Conservation (phyloP, 37 sponge, comb jelly and placozoan species). For the Halichondria panicea region DNA sequence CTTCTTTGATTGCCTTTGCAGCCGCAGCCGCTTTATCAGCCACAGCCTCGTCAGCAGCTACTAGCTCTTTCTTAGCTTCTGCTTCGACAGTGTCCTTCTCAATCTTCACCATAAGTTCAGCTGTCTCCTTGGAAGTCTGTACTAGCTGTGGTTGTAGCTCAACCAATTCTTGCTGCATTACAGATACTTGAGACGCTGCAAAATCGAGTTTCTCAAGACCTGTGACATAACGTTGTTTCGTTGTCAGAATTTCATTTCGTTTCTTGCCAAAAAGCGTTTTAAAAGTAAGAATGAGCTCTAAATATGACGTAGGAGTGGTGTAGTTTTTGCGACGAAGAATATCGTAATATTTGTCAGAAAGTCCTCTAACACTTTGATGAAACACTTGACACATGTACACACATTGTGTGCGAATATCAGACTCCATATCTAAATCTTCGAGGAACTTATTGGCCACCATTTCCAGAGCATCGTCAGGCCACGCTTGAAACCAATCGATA, state of each 20-base stretch:
- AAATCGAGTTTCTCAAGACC: slow-evolving; percentile 95
- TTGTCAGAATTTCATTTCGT: slow-evolving; percentile 71
- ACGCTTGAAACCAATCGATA: slow-evolving; percentile 99
- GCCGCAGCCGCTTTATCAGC: slow-evolving; percentile 95
- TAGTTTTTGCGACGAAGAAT: slow-evolving; percentile 93
- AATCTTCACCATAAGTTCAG: slow-evolving; percentile 93
- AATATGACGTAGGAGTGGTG: slow-evolving; percentile 97
- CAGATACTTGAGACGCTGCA: slow-evolving; percentile 97
- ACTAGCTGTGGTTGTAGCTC: slow-evolving; percentile 96
- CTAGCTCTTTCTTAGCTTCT: slow-evolving; percentile 97
- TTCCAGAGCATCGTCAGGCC: slow-evolving; percentile 98
- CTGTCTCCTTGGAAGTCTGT: slow-evolving; percentile 92
- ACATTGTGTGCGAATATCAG: slow-evolving; percentile 65
- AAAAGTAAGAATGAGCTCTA: slow-evolving; percentile 96
- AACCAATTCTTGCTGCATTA: slow-evolving; percentile 93
- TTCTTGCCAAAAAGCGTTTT: slow-evolving; percentile 79
- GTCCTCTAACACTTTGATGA: slow-evolving; percentile 67
- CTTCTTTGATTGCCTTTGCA: slow-evolving; percentile 93
- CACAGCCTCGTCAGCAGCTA: slow-evolving; percentile 96
- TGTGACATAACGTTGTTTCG: slow-evolving; percentile 79
- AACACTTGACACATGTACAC: slow-evolving; percentile 96
- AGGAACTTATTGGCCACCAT: slow-evolving; percentile 99
- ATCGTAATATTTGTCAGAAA: slow-evolving; percentile 72
- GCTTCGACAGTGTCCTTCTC: slow-evolving; percentile 98
- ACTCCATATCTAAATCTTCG: slow-evolving; percentile 91